Evolutionary conservation across 64 coral and sea anemone genomes (phyloP), one percentile per base, ranked within the genome.

Genomic region (Astreopora myriophthalma): DNA sequence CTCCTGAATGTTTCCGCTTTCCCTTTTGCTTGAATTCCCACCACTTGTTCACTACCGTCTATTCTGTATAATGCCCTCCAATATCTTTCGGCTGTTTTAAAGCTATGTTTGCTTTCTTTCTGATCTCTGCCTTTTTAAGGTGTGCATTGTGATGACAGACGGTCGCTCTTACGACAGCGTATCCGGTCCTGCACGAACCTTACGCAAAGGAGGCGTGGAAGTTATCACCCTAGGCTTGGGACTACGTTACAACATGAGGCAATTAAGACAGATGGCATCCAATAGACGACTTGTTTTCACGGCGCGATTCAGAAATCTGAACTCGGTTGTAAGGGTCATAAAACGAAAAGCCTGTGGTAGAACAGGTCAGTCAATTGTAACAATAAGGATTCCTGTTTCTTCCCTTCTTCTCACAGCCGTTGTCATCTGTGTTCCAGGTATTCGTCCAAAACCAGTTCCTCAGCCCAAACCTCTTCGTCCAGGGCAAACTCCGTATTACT

Each of bases 281-380:
- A 92, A 76, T 52, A 51, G 29, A 2, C n/a, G 90, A 39, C 69
- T 75, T 16, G 90, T 92, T n/a, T 92, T 92, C 35, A 92, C 90
- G 16, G 90, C 82, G 31, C 34, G 67, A 1, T 92, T 92, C 52
- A 92, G 25, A 65, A 92, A 86, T 62, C 69, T 92, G 52, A 84
- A 73, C 26, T 92, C 80, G 1, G 26, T 92, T 44, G 66, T 92
- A 14, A 92, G 90, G 37, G 73, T 87, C 26, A 74, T 87, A 9
- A 87, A 87, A 36, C 31, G 38, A 28, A 87, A 87, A 71, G 70
- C 70, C 26, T 74, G 65, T 58, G 85, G 85, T 51, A 67, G 30
- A 13, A 38, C 79, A 64, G 79, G 79, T 83, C 31, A 49, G 85
- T 87, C 23, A 58, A 85, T 0, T 9, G 14, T 34, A n/a, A 10